These are phyloP conservation scores for Aphidius ervi DNA, from an alignment of 1,140 invertebrate genomes.

Conservation along the genomic window DNA sequence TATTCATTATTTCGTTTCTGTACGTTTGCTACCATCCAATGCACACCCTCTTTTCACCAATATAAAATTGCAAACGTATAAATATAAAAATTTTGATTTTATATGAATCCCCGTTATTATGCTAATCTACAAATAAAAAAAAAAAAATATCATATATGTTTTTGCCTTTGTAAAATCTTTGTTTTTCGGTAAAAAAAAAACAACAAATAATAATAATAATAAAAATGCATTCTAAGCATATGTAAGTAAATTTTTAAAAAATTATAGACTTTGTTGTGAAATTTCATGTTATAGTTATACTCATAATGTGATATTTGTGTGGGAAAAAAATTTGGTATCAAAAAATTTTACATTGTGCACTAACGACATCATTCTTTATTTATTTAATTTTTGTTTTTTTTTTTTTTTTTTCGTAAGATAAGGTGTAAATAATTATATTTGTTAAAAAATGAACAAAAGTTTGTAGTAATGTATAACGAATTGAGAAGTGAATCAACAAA, in stretches of 20 bases:
- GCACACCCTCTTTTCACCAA: background rate
- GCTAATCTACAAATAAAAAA: slow-evolving; percentile 45
- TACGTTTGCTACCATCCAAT: slow-evolving; percentile 48
- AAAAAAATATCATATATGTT: slow-evolving; percentile 33
- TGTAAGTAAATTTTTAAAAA: too few species aligned
- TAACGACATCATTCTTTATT: too few species aligned
- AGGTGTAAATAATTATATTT: too few species aligned
- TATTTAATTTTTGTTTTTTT: too few species aligned
- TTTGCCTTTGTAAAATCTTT: background rate
- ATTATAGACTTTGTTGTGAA: too few species aligned
- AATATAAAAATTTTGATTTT: slow-evolving; percentile 31
- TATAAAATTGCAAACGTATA: slow-evolving; percentile 22
- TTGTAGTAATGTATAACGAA: too few species aligned
- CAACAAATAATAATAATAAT: slow-evolving; percentile 13
- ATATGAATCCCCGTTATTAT: slow-evolving; percentile 52
- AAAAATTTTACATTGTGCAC: too few species aligned
- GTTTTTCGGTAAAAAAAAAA: background rate
- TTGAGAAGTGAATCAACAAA: background rate
- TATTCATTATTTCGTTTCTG: slow-evolving; percentile 53
- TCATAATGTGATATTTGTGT: too few species aligned
- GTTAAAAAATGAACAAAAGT: too few species aligned
- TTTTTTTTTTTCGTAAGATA: too few species aligned
- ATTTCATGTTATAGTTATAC: too few species aligned
- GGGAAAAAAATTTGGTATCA: too few species aligned
- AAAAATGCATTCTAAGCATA: background rate